Conservation (phyloP, 2,113 vertebrate species). For the Ageneiosus marmoratus region DNA sequence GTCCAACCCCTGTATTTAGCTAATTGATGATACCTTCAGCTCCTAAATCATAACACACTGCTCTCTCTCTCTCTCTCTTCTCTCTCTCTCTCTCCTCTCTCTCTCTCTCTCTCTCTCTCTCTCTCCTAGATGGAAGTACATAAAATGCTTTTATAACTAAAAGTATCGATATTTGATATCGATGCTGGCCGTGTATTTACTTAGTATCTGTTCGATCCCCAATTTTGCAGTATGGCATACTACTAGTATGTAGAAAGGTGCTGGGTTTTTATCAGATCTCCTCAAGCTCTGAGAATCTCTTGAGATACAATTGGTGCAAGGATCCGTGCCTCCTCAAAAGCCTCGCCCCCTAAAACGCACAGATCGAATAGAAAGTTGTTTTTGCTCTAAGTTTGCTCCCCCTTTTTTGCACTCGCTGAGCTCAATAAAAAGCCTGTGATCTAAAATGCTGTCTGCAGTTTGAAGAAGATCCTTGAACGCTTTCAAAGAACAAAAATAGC, state of each 20-base stretch:
- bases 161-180: too few relatives aligned
- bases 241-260: not conserved
- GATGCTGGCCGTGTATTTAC: too few relatives aligned
- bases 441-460: not conserved
- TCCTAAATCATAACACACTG: too few relatives aligned
- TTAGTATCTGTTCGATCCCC: too few relatives aligned
- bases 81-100: too few relatives aligned
- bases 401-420: not conserved
- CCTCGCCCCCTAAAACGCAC: slow-evolving; percentile 33
- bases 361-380: slow-evolving; percentile 14
- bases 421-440: not conserved
- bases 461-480: not conserved
- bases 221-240: too few relatives aligned
- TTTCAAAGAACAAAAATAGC: not conserved
- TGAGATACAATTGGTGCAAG: not conserved
- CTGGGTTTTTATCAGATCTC: not conserved
- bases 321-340: not conserved
- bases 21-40: too few relatives aligned
- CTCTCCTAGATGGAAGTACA: too few relatives aligned
- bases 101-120: too few relatives aligned
- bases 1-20: too few relatives aligned
- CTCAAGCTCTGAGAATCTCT: not conserved
- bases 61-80: too few relatives aligned
- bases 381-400: not conserved
- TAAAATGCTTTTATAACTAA: too few relatives aligned